Conservation (phyloP, 2,888 invertebrate species). For the Macrosiphum euphorbiae region DNA sequence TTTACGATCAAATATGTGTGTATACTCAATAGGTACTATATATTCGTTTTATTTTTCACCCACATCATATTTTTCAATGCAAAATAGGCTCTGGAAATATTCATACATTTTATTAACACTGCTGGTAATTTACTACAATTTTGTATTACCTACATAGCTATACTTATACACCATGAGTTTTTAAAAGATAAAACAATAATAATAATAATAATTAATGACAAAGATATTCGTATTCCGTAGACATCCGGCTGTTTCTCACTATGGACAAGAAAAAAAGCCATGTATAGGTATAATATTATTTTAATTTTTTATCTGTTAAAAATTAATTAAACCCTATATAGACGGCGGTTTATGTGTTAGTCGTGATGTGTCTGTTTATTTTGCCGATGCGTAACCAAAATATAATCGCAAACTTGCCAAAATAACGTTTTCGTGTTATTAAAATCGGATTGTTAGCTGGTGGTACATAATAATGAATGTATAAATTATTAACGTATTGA, state of each 20-base stretch:
- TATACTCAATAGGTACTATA: not conserved
- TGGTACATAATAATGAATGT: not conserved
- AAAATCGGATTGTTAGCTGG: conserved; percentile 3
- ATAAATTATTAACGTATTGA: not conserved
- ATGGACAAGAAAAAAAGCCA: not conserved
- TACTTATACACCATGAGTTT: not conserved
- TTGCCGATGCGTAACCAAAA: conserved; percentile 11
- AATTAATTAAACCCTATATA: not conserved
- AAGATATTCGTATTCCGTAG: not conserved
- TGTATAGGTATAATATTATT: not conserved
- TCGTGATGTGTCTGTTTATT: conserved; percentile 2
- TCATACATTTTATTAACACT: no score
- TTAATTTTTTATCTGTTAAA: not conserved
- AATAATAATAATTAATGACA: not conserved
- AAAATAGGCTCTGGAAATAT: not conserved
- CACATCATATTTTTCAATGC: not conserved
- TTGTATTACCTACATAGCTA: not conserved
- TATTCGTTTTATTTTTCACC: not conserved
- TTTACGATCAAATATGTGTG: not conserved
- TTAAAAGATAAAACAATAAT: not conserved
- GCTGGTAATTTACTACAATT: not conserved
- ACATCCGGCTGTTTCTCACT: not conserved
- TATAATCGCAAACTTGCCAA: not conserved
- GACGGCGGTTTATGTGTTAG: not conserved
- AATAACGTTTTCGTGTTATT: conserved; percentile 29